These are phyloP conservation scores for Poeciliopsis gracilis DNA, from an alignment of 2,797 vertebrate genomes.

Conservation along the genomic window DNA sequence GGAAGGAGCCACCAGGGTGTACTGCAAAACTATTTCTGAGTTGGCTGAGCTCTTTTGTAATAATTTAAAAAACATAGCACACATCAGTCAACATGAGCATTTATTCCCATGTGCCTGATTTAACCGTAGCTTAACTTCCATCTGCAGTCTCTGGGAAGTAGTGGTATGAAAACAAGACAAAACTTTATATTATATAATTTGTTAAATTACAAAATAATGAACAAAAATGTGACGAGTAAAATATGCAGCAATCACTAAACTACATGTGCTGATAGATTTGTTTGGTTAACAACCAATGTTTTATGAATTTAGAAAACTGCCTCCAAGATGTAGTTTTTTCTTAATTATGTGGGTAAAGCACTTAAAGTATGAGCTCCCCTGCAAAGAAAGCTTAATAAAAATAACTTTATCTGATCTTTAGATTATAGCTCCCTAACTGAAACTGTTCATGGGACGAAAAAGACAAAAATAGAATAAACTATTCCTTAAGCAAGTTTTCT, in stretches of 20 bases:
- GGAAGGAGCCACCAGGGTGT: not conserved
- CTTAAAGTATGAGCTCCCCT: not conserved
- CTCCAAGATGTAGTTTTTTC: not conserved
- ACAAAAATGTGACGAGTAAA: not conserved
- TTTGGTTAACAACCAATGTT: not conserved
- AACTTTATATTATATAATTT: not conserved
- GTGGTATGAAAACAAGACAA: not conserved
- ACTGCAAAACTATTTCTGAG: not conserved
- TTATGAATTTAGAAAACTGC: not conserved
- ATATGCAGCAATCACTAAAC: not conserved
- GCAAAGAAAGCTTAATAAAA: not conserved
- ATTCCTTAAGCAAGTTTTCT: not conserved
- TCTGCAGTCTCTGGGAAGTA: not conserved
- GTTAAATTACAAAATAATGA: not conserved
- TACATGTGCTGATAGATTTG: not conserved
- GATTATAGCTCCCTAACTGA: not conserved
- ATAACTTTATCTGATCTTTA: not conserved
- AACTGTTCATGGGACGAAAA: not conserved
- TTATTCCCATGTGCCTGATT: conserved; percentile 1
- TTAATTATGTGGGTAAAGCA: not conserved
- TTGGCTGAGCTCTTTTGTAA: not conserved
- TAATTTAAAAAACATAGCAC: not conserved
- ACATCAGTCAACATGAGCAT: not conserved
- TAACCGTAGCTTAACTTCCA: not conserved
- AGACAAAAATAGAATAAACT: not conserved